Evolutionary conservation across 1,140 invertebrate species (phyloP), one percentile per base, ranked within the genome.

Genomic region (Orchesella cincta): DNA sequence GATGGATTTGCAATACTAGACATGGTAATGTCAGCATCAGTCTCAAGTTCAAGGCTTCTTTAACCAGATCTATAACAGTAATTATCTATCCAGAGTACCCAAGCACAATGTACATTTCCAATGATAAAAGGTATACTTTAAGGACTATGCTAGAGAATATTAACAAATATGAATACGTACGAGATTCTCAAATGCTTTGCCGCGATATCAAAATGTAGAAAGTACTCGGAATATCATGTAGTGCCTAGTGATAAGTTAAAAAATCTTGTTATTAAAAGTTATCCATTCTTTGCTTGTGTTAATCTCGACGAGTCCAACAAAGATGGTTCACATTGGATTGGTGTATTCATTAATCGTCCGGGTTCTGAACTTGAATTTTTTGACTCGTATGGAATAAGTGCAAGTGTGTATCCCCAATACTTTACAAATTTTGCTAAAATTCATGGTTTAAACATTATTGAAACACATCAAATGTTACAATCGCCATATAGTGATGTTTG

Each of bases 311-410:
- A 18, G 14, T 20, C 36, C n/a, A 26, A 26, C 16, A 33, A 76
- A 51, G 31, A 76, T 3, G 77, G 77, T 3, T 36, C 62, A 31
- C 74, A 78, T 39, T 78, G 75, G 76, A 20, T 78, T 28, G 77
- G 57, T 12, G 67, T 73, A n/a, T 34, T 28, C 70, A 29, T 57
- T 14, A n/a, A 8, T 3, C 12, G 52, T 14, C 8, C 3, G 23
- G 52, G 52, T 5, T 8, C 12, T 14, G 52, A 57, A 23, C 23
- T 57, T 14, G 52, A 57, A 23, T 57, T 57, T 57, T 23, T 57
- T 12, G 52, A 57, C 23, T 57, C 52, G 3, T 57, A 57, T 23
- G 52, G 52, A 57, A 57, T 57, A 57, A 57, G 52, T 57, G 23
- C 23, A 18, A 57, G 23, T 57, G 23, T 23, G 52, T 57, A 57